phyloP scores from a whole-genome alignment of 23 tunicate genomes.

The Trididemnum nubilum region DNA sequence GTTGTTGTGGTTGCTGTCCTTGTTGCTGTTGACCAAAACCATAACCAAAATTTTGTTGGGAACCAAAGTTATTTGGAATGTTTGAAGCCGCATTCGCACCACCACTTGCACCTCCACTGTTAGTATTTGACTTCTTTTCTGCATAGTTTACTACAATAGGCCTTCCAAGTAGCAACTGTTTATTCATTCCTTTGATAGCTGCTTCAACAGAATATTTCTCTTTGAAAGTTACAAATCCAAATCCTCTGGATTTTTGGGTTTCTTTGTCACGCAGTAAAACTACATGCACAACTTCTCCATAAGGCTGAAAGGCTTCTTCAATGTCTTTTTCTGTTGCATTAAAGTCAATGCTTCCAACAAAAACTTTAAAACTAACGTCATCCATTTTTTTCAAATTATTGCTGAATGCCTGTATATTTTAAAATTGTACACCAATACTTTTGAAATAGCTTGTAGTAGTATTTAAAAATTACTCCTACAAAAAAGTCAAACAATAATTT shows the following conservation, averaged over 20 bases:
- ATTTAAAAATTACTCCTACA: too few species aligned
- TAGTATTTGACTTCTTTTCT: slow-evolving; percentile 47
- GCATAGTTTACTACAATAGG: slow-evolving; percentile 60
- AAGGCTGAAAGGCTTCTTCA: slow-evolving; percentile 47
- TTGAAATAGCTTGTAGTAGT: too few species aligned
- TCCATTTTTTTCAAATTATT: slow-evolving; percentile 11
- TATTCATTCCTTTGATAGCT: slow-evolving; percentile 56
- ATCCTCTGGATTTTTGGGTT: slow-evolving; percentile 59
- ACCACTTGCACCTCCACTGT: slow-evolving; percentile 17
- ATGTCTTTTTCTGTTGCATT: slow-evolving; percentile 60
- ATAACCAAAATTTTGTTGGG: slow-evolving; percentile 23
- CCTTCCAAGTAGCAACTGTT: slow-evolving; percentile 39
- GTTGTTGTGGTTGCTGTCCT: slow-evolving; percentile 19
- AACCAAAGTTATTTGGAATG: slow-evolving; percentile 5
- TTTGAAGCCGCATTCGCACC: not conserved
- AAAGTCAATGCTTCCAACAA: slow-evolving; percentile 68
- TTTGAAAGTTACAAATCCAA: slow-evolving; percentile 59
- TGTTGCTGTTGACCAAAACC: slow-evolving; percentile 26
- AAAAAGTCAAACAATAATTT: too few species aligned
- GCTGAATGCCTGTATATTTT: too few species aligned
- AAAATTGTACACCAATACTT: too few species aligned
- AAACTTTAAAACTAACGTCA: slow-evolving; percentile 47
- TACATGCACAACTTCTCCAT: slow-evolving; percentile 45
- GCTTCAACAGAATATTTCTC: slow-evolving; percentile 49
- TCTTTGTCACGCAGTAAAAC: slow-evolving; percentile 58